These are phyloP conservation scores for Heteronetta atricapilla DNA, from an alignment of 2,113 vertebrate genomes.

Conservation along the genomic window DNA sequence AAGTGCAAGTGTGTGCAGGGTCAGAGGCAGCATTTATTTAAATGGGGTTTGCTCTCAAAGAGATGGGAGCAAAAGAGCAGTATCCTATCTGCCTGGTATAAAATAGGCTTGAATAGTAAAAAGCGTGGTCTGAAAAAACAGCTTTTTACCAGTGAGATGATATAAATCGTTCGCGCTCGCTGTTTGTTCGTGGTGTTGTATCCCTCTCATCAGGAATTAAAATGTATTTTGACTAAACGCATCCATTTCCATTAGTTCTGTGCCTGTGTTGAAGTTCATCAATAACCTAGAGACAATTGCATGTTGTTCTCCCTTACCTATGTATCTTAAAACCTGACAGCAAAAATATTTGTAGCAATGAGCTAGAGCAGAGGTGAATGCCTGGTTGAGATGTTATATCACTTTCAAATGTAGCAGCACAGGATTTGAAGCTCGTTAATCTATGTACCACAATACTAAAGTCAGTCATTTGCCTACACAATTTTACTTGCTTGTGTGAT, in stretches of 20 bases:
- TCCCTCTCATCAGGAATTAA: background rate
- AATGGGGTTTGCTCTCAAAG: background rate
- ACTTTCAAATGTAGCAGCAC: background rate
- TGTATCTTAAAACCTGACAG: background rate
- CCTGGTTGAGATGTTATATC: background rate
- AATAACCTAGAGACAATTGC: background rate
- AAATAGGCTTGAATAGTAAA: background rate
- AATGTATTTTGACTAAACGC: background rate
- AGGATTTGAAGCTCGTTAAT: background rate
- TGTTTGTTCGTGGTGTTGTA: background rate
- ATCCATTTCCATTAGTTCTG: background rate
- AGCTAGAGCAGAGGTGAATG: background rate
- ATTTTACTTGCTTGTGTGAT: background rate
- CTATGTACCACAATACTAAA: background rate
- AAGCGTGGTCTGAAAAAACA: background rate
- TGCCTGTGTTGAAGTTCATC: background rate
- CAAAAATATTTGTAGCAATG: background rate
- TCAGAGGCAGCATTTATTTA: background rate
- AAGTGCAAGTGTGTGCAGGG: background rate
- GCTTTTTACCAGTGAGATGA: background rate
- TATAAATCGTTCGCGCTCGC: background rate
- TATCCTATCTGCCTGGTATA: background rate
- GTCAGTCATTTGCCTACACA: background rate
- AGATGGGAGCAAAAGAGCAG: background rate
- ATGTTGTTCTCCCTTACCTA: background rate